Conservation (phyloP, 2,888 invertebrate species). For the Hedychridium roseum region DNA sequence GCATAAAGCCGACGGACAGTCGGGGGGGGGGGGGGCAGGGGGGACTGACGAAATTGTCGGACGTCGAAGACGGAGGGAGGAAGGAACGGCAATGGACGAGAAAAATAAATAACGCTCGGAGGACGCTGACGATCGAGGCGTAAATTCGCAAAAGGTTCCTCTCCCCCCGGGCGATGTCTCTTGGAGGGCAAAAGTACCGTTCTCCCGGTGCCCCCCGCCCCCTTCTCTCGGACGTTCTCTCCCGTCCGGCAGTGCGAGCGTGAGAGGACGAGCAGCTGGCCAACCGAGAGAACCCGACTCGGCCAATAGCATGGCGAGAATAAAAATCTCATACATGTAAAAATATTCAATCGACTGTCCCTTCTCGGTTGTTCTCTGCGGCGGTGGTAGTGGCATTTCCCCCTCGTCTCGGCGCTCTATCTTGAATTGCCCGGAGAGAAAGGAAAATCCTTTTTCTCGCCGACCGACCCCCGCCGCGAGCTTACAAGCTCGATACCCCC, state of each 20-base stretch:
- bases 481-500: conserved; percentile 1
- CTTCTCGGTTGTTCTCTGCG: conserved; percentile 10
- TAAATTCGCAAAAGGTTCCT: conserved; percentile 33
- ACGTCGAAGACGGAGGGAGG: neutral
- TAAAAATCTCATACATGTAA: conserved; percentile 58
- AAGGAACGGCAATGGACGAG: neutral
- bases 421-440: conserved; percentile 32
- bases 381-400: conserved; percentile 19
- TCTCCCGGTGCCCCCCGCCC: conserved; percentile 13
- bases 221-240: conserved; percentile 4
- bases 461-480: conserved; percentile 4
- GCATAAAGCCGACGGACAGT: no score
- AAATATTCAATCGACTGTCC: conserved; percentile 54
- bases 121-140: conserved; percentile 15
- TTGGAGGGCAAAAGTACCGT: conserved; percentile 16
- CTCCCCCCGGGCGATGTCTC: conserved; percentile 21
- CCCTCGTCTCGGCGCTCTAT: conserved; percentile 21
- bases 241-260: neutral
- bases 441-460: conserved; percentile 32
- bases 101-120: neutral
- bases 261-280: neutral
- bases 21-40: neutral
- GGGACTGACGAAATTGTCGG: neutral
- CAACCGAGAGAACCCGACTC: conserved; percentile 12
- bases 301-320: conserved; percentile 37